A percentile compares a stretch with the other conserved stretches of the same genome.
phyloP scores from a whole-genome alignment of 1,140 invertebrate species.

The Hylaeus volcanicus region DNA sequence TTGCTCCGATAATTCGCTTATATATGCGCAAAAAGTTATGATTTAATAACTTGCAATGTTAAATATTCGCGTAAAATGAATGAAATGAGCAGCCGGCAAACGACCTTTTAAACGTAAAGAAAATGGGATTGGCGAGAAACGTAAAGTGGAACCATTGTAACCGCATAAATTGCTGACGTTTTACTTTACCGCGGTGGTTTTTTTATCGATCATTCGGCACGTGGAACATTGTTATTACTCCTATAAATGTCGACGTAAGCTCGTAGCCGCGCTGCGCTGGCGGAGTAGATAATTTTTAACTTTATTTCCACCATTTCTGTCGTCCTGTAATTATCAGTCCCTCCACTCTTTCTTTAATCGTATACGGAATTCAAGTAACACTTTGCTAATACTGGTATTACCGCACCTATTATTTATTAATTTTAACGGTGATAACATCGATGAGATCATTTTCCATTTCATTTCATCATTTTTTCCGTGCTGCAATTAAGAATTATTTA shows the following conservation, averaged over 20 bases:
- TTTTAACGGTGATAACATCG: too few species aligned
- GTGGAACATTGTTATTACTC: constrained; percentile 59
- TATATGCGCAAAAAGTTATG: background rate
- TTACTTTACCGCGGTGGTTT: constrained; percentile 58
- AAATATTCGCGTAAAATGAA: background rate
- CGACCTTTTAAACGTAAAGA: constrained; percentile 44
- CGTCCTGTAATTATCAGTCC: background rate
- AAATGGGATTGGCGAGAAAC: constrained; percentile 49
- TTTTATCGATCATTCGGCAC: constrained; percentile 67
- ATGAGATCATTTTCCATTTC: too few species aligned
- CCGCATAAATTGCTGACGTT: constrained; percentile 70
- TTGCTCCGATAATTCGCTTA: background rate
- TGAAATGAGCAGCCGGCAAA: constrained; percentile 3
- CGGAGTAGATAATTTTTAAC: constrained; percentile 48
- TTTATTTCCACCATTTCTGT: constrained; percentile 27
- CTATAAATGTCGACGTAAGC: constrained; percentile 58
- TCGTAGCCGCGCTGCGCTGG: constrained; percentile 16
- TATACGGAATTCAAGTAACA: too few species aligned
- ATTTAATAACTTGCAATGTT: constrained; percentile 20
- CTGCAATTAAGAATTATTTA: too few species aligned
- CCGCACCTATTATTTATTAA: too few species aligned
- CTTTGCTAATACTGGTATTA: too few species aligned
- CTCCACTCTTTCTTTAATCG: background rate
- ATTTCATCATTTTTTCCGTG: background rate
- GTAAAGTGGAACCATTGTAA: constrained; percentile 67